phyloP scores from a whole-genome alignment of 2,797 vertebrate species.

The Sphenodon punctatus region DNA sequence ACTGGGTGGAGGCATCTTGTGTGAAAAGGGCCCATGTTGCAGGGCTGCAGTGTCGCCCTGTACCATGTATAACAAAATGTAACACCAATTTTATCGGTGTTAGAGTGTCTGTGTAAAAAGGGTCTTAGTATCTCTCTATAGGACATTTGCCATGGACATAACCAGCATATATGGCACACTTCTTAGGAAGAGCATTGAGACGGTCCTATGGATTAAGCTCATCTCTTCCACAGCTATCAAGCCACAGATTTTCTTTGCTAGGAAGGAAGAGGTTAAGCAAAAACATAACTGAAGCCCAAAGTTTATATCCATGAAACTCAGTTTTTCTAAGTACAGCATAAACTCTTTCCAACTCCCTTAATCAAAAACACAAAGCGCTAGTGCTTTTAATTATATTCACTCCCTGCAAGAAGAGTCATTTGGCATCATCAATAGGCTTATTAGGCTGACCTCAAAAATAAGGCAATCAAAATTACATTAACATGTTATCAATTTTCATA shows the following conservation, averaged over 20 bases:
- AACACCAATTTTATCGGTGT: too few species aligned
- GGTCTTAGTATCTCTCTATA: not conserved
- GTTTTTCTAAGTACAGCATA: constrained; percentile 53
- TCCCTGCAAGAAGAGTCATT: constrained; percentile 51
- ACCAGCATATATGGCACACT: not conserved
- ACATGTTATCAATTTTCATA: constrained; percentile 43
- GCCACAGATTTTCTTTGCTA: not conserved
- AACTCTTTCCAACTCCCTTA: constrained; percentile 31
- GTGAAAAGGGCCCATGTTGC: too few species aligned
- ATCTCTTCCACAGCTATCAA: not conserved
- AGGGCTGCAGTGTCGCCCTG: too few species aligned
- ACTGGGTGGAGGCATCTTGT: too few species aligned
- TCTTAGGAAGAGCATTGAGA: not conserved
- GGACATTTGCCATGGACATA: not conserved
- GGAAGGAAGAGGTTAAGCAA: constrained; percentile 40
- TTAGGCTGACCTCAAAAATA: constrained; percentile 52
- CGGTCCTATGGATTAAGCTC: not conserved
- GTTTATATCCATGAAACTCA: constrained; percentile 23
- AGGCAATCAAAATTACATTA: constrained; percentile 40
- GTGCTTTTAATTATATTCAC: constrained; percentile 44
- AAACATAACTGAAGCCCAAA: not conserved
- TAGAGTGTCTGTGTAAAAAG: too few species aligned
- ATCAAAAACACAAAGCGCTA: constrained; percentile 27
- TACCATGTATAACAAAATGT: too few species aligned
- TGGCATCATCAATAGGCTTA: constrained; percentile 39